Base-by-base conservation (phyloP, 2,797 vertebrate species). In the Karalla daura region DNA sequence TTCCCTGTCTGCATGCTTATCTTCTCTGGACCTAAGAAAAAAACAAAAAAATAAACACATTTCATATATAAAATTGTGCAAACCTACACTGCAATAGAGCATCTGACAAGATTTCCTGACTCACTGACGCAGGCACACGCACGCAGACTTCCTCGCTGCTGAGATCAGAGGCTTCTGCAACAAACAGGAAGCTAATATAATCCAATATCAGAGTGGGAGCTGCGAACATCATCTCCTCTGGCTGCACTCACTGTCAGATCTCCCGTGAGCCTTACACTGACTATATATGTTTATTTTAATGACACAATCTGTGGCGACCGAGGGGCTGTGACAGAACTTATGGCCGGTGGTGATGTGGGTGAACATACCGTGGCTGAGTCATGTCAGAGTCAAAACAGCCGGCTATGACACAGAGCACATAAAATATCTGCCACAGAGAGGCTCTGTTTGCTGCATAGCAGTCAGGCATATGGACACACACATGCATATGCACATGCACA, bases 111-210 rank as follows among this genome's bases (percentile, higher is more conserved):
- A 59, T 70, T 27, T 53, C 35, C 28, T 62, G 30, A 54, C 21
- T 41, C 25, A 40, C 1, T 1, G 15, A 64, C 33, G 21, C 24
- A 55, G 45, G 58, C 51, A 49, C 53, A 56, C 60, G 43, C 36
- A 49, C 43, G 23, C 45, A 39, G 32, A 46, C 28, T 28, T 63
- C 32, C 60, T 69, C 27, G 44, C 4, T 62, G 54, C 64, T 73
- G 62, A 80, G 70, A 85, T 82, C 81, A 78, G 47, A 77, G 67
- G 51, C 65, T 68, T 77, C 70, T 76, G 76, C 70, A 44, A 74
- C 63, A 81, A 82, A 83, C 83, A 89, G 83, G 80, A 71, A 82
- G 55, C 67, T 50, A 66, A 70, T 59, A 66, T 89, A 82, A 88
- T 90, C 75, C 84, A 88, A 87, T 89, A 87, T 82, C 53, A 70